Conservation (phyloP, 2,888 invertebrate genomes). For the Chouioia cunea region DNA sequence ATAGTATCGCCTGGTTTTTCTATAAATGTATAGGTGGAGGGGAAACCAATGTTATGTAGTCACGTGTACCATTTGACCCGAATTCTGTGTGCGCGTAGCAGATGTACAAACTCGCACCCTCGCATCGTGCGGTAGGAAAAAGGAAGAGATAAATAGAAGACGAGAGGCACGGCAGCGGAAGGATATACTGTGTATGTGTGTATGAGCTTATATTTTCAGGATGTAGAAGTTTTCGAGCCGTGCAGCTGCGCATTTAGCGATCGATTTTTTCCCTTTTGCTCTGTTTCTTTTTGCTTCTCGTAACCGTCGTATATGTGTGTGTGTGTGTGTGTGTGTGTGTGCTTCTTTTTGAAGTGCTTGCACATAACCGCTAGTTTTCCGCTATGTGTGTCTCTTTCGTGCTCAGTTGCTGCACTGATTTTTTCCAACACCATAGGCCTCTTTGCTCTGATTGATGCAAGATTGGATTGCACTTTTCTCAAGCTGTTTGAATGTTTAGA, state of each 20-base stretch:
- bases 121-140: background rate
- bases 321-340: background rate
- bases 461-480: too few species aligned
- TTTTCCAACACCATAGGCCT: too few species aligned
- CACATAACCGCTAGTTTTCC: background rate
- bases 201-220: constrained; percentile 17
- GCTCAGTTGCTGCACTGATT: background rate
- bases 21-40: background rate
- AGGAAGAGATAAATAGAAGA: background rate
- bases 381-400: background rate
- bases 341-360: constrained; percentile 4
- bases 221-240: constrained; percentile 2
- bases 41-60: background rate
- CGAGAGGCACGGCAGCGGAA: background rate
- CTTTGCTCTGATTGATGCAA: too few species aligned
- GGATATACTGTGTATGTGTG: background rate
- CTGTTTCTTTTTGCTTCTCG: constrained; percentile 23
- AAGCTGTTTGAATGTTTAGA: too few species aligned
- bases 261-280: constrained; percentile 37
- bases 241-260: constrained; percentile 6
- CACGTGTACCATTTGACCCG: constrained; percentile 16
- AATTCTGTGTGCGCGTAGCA: constrained; percentile 9
- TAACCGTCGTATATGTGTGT: constrained; percentile 1
- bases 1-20: constrained; percentile 17
- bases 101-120: constrained; percentile 6